Conservation (phyloP, 2,113 vertebrate genomes). For the Aix galericulata region DNA sequence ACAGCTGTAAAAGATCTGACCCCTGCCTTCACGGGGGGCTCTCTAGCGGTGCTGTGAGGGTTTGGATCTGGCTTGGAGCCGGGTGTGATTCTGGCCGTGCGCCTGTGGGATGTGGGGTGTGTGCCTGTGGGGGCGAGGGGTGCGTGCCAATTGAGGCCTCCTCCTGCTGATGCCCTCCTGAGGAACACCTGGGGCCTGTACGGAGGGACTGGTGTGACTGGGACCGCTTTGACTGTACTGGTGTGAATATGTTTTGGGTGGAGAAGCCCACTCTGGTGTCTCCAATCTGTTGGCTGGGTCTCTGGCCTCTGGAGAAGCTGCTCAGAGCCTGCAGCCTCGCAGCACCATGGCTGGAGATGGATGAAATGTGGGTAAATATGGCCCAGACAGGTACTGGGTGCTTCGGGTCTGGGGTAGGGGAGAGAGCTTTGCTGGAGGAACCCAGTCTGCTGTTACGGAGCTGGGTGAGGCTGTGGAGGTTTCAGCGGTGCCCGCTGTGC, state of each 20-base stretch:
- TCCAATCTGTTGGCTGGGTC: not conserved
- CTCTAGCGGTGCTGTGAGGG: not conserved
- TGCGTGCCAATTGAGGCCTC: not conserved
- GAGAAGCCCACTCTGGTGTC: not conserved
- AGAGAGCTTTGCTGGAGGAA: not conserved
- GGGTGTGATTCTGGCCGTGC: not conserved
- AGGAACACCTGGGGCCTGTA: no score
- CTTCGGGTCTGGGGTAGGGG: accelerated
- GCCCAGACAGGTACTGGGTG: accelerated
- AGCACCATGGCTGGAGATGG: not conserved
- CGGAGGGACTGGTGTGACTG: not conserved
- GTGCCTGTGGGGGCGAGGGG: not conserved
- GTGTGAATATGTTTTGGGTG: not conserved
- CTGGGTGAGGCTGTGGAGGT: not conserved
- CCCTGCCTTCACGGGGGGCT: not conserved
- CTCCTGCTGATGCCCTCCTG: not conserved
- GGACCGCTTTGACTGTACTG: not conserved
- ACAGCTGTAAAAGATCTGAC: not conserved
- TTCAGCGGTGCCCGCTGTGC: not conserved
- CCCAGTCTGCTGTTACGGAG: not conserved
- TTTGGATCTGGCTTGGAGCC: not conserved
- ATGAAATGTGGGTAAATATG: not conserved
- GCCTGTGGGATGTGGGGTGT: accelerated
- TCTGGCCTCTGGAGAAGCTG: not conserved
- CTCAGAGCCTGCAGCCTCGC: not conserved